phyloP scores from a whole-genome alignment of 37 sponge, comb jelly and placozoan genomes.

The Agelas oroides region DNA sequence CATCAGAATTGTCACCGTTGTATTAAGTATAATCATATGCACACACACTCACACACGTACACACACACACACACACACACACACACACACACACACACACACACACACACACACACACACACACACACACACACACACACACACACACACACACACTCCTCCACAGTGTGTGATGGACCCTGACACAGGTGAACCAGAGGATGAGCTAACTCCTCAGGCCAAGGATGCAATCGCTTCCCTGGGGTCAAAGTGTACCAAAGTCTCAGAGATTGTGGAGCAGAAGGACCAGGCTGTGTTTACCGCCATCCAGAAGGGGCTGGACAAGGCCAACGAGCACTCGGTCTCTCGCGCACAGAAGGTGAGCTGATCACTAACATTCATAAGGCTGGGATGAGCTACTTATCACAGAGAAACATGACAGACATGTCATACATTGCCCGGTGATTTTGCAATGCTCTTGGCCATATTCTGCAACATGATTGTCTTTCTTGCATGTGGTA shows the following conservation, averaged over 20 bases:
- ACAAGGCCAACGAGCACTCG: constrained; percentile 68
- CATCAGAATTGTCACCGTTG: neutral
- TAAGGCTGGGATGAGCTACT: neutral
- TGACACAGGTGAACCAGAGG: constrained; percentile 74
- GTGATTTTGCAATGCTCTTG: too few relatives aligned
- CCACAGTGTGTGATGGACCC: constrained; percentile 81
- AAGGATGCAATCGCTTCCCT: constrained; percentile 20
- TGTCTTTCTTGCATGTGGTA: too few relatives aligned
- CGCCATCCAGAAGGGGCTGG: constrained; percentile 82
- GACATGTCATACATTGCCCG: neutral
- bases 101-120: too few relatives aligned
- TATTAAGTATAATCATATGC: neutral
- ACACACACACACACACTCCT: too few relatives aligned
- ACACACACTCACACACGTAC: neutral
- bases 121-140: too few relatives aligned
- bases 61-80: neutral
- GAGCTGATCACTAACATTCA: neutral
- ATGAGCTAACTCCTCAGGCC: constrained; percentile 60
- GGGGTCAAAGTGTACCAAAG: constrained; percentile 65
- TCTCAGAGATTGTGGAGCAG: constrained; percentile 77
- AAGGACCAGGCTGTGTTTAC: constrained; percentile 67
- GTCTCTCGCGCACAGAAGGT: constrained; percentile 88
- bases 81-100: too few relatives aligned
- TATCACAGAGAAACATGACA: neutral
- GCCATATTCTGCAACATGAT: too few relatives aligned